Base-by-base conservation (phyloP, 2,113 vertebrate species). In the Kryptolebias marmoratus region DNA sequence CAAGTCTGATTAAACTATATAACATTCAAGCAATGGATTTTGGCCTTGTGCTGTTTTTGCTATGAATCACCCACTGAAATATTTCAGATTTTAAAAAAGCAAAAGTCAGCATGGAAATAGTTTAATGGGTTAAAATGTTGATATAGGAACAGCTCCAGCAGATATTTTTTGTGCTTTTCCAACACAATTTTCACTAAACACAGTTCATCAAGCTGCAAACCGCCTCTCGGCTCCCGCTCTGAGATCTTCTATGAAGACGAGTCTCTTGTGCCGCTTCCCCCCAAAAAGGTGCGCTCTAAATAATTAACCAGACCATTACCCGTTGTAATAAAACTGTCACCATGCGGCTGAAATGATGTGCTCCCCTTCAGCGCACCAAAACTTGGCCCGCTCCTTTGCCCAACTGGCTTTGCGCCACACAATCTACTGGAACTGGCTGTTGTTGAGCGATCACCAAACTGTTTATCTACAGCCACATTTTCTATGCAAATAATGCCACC, bases 291-390 rank as follows among this genome's bases (percentile, higher is more conserved):
- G 9, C 47, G 48, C 63, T 73, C 32, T 11, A 32, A 76, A 65
- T 64, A 6, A 84, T 80, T 80, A 81, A 70, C 78, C 63, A 64
- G 80, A 69, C 85, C 70, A 81, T 86, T 86, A 83, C 64, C 75
- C 64, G 6, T 31, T 2, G n/a, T 73, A 79, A 86, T 87, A 88
- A 87, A 90, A 77, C 81, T 82, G 82, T 88, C 86, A 80, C 60
- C 76, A 30, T n/a, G 53, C 74, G 60, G 64, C 75, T 65, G 68
- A 68, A 84, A 60, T 74, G 78, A 89, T 90, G 77, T 74, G 59
- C 63, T 62, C 48, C 60, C 76, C 74, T 69, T 83, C 83, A 82
- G 71, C 85, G 54, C 63, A 11, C 50, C 45, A 27, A 22, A 22
- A 22, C 39, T 42, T 10, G 39, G 5, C 39, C 39, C 9, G 8